Conservation (phyloP, 2,113 vertebrate species). For the Riparia riparia region DNA sequence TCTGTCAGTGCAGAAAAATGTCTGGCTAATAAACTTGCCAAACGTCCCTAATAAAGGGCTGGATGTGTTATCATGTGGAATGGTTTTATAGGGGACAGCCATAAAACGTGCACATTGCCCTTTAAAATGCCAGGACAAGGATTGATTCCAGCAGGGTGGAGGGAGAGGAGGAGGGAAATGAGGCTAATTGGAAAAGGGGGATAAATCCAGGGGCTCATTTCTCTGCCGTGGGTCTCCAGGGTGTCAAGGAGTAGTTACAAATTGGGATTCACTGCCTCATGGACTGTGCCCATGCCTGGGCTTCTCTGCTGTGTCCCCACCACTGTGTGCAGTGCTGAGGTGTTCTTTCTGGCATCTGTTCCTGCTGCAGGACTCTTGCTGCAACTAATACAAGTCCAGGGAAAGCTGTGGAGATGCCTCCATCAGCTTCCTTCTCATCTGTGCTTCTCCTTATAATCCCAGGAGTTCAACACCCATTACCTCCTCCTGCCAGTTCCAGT, state of each 20-base stretch:
- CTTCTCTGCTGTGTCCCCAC: background rate
- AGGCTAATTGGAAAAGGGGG: conserved; percentile 57
- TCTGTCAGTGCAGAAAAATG: conserved; percentile 59
- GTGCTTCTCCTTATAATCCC: background rate
- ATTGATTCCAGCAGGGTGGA: conserved; percentile 40
- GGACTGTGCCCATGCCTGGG: background rate
- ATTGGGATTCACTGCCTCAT: background rate
- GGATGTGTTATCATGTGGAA: conserved; percentile 70
- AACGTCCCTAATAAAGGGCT: conserved; percentile 68
- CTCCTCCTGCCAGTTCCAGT: background rate
- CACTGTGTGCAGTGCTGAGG: background rate
- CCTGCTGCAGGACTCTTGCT: background rate
- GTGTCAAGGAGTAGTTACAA: background rate
- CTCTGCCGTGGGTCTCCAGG: background rate
- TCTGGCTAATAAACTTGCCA: conserved; percentile 71
- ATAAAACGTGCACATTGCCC: conserved; percentile 68
- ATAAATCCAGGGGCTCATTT: conserved; percentile 57
- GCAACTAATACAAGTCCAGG: background rate
- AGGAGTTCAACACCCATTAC: fast-evolving
- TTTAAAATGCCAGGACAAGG: conserved; percentile 70
- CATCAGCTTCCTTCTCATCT: background rate
- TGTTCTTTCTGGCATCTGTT: background rate
- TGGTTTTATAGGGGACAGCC: conserved; percentile 64
- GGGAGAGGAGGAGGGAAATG: conserved; percentile 32
- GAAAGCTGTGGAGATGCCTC: background rate